phyloP scores from a whole-genome alignment of 2,888 invertebrate species.

The Cryptocheilus praepositus region DNA sequence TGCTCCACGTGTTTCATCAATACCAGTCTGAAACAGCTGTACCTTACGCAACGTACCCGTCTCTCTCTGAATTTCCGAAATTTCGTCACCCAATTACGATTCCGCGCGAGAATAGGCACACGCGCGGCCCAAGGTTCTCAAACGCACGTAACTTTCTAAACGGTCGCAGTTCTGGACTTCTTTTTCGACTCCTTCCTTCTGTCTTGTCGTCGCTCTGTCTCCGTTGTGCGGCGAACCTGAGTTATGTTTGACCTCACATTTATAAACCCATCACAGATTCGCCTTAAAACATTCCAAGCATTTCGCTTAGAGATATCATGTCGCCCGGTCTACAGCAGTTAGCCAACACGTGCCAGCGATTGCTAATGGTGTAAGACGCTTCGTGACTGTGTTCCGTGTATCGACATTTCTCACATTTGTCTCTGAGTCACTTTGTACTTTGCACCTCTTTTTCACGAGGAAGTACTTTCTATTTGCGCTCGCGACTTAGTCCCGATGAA shows the following conservation, averaged over 20 bases:
- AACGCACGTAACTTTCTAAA: conserved; percentile 33
- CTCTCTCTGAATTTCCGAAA: conserved; percentile 31
- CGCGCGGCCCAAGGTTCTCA: not conserved
- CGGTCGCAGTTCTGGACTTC: not conserved
- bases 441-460: not conserved
- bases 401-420: too few species aligned
- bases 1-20: not conserved
- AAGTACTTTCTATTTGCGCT: not conserved
- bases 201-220: not conserved
- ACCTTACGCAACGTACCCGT: conserved; percentile 9
- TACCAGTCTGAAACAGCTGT: not conserved
- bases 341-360: not conserved
- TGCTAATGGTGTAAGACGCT: too few species aligned
- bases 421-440: too few species aligned
- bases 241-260: conserved; percentile 16
- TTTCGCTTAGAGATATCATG: conserved; percentile 20
- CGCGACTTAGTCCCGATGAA: not conserved
- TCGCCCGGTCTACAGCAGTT: not conserved
- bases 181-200: conserved; percentile 1
- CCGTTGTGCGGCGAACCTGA: not conserved
- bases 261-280: conserved; percentile 25
- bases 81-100: conserved; percentile 35
- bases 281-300: conserved; percentile 23
- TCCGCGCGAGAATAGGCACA: conserved; percentile 18
- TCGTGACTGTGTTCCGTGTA: too few species aligned